These are phyloP conservation scores for Holotrichia oblita DNA, from an alignment of 1,140 invertebrate genomes.

Conservation along the genomic window DNA sequence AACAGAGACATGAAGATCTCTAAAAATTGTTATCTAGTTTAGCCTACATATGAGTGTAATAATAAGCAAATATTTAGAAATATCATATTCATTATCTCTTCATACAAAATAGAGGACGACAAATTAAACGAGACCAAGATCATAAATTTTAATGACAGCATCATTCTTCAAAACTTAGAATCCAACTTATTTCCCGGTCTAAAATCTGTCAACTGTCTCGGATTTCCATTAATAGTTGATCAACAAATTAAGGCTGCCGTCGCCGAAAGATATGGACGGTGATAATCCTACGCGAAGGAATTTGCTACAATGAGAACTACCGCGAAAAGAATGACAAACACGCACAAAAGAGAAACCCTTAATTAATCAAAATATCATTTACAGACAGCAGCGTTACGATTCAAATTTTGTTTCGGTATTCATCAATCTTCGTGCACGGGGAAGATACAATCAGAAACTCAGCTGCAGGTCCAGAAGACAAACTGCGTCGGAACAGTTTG, in stretches of 20 bases:
- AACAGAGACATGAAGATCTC: too few species aligned
- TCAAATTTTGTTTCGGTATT: background rate
- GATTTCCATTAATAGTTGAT: background rate
- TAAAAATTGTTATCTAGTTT: too few species aligned
- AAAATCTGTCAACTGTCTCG: background rate
- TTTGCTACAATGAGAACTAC: too few species aligned
- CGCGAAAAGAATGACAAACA: background rate
- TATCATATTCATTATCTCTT: too few species aligned
- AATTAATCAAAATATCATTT: slow-evolving; percentile 14
- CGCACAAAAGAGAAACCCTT: background rate
- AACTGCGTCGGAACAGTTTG: background rate
- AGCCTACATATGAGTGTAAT: too few species aligned
- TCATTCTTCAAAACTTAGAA: background rate
- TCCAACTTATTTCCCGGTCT: background rate
- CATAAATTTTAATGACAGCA: background rate
- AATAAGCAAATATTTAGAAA: too few species aligned
- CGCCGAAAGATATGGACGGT: background rate
- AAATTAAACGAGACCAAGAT: too few species aligned
- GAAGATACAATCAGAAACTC: background rate
- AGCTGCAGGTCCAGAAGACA: background rate
- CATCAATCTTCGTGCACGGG: background rate
- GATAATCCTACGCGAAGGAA: too few species aligned
- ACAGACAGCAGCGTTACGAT: background rate
- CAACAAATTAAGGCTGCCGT: background rate
- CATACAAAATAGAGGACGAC: too few species aligned